Evolutionary conservation across 2,113 vertebrate species (phyloP), one percentile per base, ranked within the genome.

Genomic region (Arizona elegans): DNA sequence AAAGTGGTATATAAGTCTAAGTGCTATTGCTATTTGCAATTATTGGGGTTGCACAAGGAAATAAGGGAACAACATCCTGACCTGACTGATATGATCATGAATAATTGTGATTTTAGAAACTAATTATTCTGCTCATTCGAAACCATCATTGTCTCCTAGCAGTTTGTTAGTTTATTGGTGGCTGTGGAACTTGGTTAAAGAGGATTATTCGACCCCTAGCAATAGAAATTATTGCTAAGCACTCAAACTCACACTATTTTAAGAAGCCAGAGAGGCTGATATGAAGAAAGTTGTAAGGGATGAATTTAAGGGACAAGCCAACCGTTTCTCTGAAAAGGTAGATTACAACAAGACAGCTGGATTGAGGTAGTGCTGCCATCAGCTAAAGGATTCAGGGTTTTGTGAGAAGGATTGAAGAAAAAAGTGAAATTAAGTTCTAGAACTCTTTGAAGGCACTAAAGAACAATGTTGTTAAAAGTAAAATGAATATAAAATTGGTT

Each of bases 51-150:
- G 75, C 17, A 81, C 75, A 81, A 75, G n/a, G n/a, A 8, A 75
- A 19, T 29, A 81, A 43, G 33, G 33, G 17, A 43, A 81, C 75
- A 81, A 8, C 75, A 81, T 81, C 75, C 75, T 43, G 33, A 81
- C 17, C 17, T 81, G 70, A 3, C 0, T 8, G 33, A 81, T 81
- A 38, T 8, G 8, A 21, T 52, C 43, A 29, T 53, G 91, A 93
- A 92, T 87, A 87, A 92, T 90, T 87, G 92, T 52, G 88, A 94
- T 33, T 95, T 81, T 75, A 1, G 0, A 70, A 29, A 94, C 13
- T 88, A 89, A 92, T 59, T 0, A 0, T 1, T 0, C 59, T 91
- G 91, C 24, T 29, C 91, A 65, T 91, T 10, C 0, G 53, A 88
- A n/a, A 87, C 26, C 6, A 6, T 9, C 15, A 81, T 38, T 19